A percentile compares a stretch with the other conserved stretches of the same genome.
Evolutionary conservation across 2,797 vertebrate species (phyloP).

Genomic region (Anguilla obscura): DNA sequence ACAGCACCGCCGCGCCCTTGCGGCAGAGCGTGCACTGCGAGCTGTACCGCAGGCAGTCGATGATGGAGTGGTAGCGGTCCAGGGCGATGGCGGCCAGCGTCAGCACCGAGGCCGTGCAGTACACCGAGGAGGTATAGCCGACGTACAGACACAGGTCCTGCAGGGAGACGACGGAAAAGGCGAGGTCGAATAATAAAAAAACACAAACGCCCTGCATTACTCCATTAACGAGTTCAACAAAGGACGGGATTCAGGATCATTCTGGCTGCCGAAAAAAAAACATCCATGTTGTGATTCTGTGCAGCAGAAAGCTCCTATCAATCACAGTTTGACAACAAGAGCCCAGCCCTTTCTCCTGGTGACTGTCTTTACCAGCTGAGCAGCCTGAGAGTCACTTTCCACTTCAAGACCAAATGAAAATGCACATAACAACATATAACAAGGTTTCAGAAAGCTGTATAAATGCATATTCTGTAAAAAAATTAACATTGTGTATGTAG

Average conservation of each 20-base stretch:
- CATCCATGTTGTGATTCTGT: background rate
- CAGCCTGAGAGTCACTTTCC: background rate
- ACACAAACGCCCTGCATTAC: background rate
- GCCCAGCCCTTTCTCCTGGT: background rate
- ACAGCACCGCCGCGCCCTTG: conserved; percentile 68
- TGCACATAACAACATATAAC: background rate
- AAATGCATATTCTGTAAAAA: too few species aligned
- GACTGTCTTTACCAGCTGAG: background rate
- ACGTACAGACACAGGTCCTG: conserved; percentile 78
- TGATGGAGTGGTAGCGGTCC: conserved; percentile 79
- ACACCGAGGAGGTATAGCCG: conserved; percentile 81
- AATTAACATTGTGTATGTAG: too few species aligned
- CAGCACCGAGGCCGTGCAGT: conserved; percentile 78
- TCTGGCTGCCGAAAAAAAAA: background rate
- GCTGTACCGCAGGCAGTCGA: conserved; percentile 77
- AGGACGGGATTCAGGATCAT: background rate
- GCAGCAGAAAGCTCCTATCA: background rate
- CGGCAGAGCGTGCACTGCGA: conserved; percentile 74
- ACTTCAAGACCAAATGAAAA: background rate
- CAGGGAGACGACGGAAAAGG: background rate
- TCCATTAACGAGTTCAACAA: background rate
- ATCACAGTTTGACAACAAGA: background rate
- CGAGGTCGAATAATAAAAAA: background rate
- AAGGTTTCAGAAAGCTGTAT: background rate
- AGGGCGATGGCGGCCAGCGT: conserved; percentile 79